phyloP scores from a whole-genome alignment of 2,797 vertebrate genomes.

The Emys orbicularis region DNA sequence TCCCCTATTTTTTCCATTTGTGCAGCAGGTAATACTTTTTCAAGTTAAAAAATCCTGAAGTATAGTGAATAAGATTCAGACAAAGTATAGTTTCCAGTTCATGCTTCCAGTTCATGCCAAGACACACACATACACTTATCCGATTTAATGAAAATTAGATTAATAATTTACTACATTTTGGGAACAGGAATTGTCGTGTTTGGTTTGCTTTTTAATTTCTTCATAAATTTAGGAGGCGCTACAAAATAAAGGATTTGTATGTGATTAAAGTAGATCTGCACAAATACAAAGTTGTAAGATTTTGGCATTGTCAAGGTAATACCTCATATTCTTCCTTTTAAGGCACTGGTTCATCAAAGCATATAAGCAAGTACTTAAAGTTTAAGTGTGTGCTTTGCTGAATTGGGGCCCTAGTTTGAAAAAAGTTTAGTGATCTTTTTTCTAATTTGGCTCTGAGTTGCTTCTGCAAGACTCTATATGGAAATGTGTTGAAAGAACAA shows the following conservation, averaged over 20 bases:
- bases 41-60: not conserved
- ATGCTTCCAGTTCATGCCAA: not conserved
- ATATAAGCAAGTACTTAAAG: not conserved
- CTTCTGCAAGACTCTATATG: not conserved
- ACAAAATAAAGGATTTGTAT: not conserved
- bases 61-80: not conserved
- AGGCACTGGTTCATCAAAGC: not conserved
- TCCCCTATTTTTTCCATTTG: not conserved
- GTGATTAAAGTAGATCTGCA: not conserved
- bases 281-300: not conserved
- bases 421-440: not conserved
- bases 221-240: not conserved
- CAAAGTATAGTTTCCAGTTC: not conserved
- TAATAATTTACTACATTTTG: not conserved
- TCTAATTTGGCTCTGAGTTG: rapidly evolving
- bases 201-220: too few species aligned
- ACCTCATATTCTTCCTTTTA: not conserved
- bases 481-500: not conserved
- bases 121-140: not conserved
- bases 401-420: not conserved
- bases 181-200: not conserved
- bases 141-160: not conserved
- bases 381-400: not conserved
- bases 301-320: not conserved
- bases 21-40: not conserved